Conservation (phyloP, 2,888 invertebrate species). For the Drosophila subquinaria region DNA sequence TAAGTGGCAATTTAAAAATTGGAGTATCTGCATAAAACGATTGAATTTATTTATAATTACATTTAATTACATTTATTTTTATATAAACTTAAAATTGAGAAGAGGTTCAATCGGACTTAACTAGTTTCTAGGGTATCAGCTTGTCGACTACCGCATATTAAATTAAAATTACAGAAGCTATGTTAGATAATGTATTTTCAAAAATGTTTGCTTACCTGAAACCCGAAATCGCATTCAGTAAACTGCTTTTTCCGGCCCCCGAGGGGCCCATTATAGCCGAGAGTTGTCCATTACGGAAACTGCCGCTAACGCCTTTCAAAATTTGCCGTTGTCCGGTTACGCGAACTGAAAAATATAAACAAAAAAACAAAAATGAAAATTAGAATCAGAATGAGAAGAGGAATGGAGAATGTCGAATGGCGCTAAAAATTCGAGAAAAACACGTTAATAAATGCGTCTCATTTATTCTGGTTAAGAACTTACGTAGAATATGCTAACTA, state of each 20-base stretch:
- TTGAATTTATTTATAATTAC: neutral
- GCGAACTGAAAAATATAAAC: slow-evolving; percentile 83
- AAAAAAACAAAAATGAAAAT: slow-evolving; percentile 17
- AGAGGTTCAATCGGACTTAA: neutral
- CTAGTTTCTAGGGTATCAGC: neutral
- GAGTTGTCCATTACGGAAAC: slow-evolving; percentile 88
- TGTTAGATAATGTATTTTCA: neutral
- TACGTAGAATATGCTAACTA: neutral
- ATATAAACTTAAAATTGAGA: neutral
- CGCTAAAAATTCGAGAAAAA: slow-evolving; percentile 7
- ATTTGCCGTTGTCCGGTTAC: slow-evolving; percentile 87
- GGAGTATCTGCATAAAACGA: no score
- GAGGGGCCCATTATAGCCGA: slow-evolving; percentile 90
- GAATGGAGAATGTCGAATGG: neutral
- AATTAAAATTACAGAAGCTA: neutral
- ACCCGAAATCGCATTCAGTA: slow-evolving; percentile 92
- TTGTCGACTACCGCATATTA: neutral
- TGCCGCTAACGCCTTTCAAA: slow-evolving; percentile 88
- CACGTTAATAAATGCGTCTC: slow-evolving; percentile 13
- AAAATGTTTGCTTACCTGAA: slow-evolving; percentile 87
- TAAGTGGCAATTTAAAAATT: no score
- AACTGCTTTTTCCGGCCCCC: slow-evolving; percentile 91
- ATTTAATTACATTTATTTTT: no score
- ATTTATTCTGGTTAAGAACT: slow-evolving; percentile 1
- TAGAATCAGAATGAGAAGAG: slow-evolving; percentile 3